phyloP scores from a whole-genome alignment of 2,113 vertebrate species.

The Phodopus roborovskii region DNA sequence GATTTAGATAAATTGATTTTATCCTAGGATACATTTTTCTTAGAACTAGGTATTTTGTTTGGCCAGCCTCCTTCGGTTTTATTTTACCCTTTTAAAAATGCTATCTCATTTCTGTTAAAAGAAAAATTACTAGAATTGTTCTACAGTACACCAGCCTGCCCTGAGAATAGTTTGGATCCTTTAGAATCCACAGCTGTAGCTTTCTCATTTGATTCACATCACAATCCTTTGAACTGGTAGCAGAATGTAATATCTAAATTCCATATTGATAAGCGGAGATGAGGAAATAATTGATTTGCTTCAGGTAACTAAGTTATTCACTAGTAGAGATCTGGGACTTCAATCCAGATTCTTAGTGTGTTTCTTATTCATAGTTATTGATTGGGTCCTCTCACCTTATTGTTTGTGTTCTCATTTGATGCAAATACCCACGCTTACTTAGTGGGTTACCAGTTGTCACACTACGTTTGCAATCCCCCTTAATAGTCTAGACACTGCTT shows the following conservation, averaged over 20 bases:
- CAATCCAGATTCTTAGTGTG: not conserved
- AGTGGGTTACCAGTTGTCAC: constrained; percentile 4
- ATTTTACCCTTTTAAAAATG: constrained; percentile 22
- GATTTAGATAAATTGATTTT: constrained; percentile 30
- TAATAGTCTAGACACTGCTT: not conserved
- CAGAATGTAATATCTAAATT: constrained; percentile 8
- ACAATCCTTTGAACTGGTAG: not conserved
- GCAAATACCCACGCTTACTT: not conserved
- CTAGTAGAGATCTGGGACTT: constrained; percentile 4
- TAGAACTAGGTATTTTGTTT: not conserved
- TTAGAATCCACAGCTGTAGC: not conserved
- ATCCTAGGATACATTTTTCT: constrained; percentile 1
- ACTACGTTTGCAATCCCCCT: not conserved
- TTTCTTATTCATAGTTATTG: not conserved
- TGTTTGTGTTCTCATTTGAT: constrained; percentile 17
- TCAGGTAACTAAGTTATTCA: not conserved
- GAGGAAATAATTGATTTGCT: constrained; percentile 12
- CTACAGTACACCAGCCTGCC: not conserved
- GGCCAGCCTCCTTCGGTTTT: not conserved
- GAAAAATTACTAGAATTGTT: not conserved
- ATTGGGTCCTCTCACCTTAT: not conserved
- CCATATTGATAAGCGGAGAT: not conserved
- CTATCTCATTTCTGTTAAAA: not conserved
- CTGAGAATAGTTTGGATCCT: not conserved
- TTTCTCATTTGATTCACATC: constrained; percentile 8